Conservation (phyloP, 2,113 vertebrate species). For the Desmodus rotundus region DNA sequence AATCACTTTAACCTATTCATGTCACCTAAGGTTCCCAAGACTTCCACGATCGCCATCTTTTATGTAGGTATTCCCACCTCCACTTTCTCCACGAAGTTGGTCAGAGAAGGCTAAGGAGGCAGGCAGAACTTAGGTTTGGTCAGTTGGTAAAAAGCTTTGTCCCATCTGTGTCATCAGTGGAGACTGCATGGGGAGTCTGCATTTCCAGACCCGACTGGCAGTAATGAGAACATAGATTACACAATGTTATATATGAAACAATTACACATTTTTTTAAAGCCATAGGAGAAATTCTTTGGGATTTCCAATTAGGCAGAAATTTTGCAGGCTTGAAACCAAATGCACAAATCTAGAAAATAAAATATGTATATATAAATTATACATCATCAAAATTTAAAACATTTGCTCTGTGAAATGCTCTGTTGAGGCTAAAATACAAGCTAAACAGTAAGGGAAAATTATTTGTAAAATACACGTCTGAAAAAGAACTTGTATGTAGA, state of each 20-base stretch:
- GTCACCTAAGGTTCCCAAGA: background rate
- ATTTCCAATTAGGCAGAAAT: background rate
- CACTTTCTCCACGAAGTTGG: background rate
- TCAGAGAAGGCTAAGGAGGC: background rate
- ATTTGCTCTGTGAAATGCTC: background rate
- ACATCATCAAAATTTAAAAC: background rate
- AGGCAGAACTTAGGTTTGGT: background rate
- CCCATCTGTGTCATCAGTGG: background rate
- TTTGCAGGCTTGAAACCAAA: background rate
- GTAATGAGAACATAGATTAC: background rate
- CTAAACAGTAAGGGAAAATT: background rate
- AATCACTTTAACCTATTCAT: background rate
- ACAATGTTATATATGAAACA: background rate
- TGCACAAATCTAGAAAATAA: background rate
- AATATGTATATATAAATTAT: background rate
- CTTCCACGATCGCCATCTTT: background rate
- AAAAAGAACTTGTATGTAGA: background rate
- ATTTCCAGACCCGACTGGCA: background rate
- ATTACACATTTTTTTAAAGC: background rate
- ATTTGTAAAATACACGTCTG: background rate
- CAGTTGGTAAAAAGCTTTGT: background rate
- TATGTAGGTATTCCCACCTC: background rate
- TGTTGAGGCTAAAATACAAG: background rate
- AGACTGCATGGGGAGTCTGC: accelerated
- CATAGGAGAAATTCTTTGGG: background rate